Evolutionary conservation across 1,140 invertebrate genomes (phyloP).

Genomic region (Drosophila bifasciata): DNA sequence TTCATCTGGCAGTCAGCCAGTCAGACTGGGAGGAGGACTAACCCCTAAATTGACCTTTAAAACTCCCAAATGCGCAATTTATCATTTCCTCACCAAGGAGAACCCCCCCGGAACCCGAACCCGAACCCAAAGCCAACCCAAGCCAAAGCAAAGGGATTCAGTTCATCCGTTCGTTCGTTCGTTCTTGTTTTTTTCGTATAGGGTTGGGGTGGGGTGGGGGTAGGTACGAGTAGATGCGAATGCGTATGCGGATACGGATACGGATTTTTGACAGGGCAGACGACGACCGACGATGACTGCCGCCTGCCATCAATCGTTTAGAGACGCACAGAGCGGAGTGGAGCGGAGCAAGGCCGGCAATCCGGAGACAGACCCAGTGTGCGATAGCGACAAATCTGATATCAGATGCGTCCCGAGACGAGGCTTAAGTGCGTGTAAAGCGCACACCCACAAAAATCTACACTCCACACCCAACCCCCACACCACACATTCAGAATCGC

Average conservation of each 20-base stretch:
- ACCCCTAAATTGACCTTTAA: slow-evolving; percentile 83
- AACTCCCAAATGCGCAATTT: slow-evolving; percentile 84
- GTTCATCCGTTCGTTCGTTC: too few species aligned
- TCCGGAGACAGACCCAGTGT: too few species aligned
- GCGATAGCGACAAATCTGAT: slow-evolving; percentile 66
- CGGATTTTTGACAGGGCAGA: slow-evolving; percentile 52
- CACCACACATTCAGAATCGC: too few species aligned
- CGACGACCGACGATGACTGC: too few species aligned
- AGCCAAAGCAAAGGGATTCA: slow-evolving; percentile 2
- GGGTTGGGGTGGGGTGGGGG: too few species aligned
- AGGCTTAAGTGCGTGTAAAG: slow-evolving; percentile 70
- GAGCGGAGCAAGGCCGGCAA: slow-evolving; percentile 27
- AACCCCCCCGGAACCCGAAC: too few species aligned
- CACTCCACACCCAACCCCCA: neutral
- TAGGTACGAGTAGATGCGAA: neutral
- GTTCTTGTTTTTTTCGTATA: too few species aligned
- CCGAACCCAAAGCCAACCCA: too few species aligned
- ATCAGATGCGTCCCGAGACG: slow-evolving; percentile 71
- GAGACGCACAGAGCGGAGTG: slow-evolving; percentile 31
- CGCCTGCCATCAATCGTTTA: slow-evolving; percentile 77
- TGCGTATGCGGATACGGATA: slow-evolving; percentile 28
- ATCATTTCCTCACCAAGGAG: slow-evolving; percentile 75
- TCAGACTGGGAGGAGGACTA: slow-evolving; percentile 53
- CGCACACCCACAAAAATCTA: slow-evolving; percentile 66
- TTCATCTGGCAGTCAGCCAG: slow-evolving; percentile 59